Base-by-base conservation (phyloP, 2,797 vertebrate genomes). In the Tinamus major region DNA sequence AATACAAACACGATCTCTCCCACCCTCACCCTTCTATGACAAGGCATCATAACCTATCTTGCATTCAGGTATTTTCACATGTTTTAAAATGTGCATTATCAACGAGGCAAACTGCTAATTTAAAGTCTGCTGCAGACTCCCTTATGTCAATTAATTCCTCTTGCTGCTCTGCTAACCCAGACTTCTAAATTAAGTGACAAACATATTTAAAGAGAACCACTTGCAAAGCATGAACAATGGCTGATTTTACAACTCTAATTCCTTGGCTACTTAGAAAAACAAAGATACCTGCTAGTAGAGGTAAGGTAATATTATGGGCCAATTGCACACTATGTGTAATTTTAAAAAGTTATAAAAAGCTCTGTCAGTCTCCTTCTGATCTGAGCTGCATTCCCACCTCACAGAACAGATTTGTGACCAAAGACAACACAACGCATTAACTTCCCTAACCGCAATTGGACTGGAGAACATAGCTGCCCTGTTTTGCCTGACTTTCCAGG, bases 21-120 rank as follows among this genome's bases (percentile, higher is more conserved):
- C 86, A 93, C 39, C 13, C 79, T 12, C 64, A 48, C 44, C 93
- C 39, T 75, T 84, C 61, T 64, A 13, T 87, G 85, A 92, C 64
- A 93, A 92, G 87, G 15, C 41, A 33, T 88, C 91, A 80, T 1
- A 87, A 91, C 49, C 71, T 65, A 61, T 69, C 69, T 35, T 37
- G 76, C 72, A 89, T 12, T 31, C 79, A 94, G 87, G 77, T 95
- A 81, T 82, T 84, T 79, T 89, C 82, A 92, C 33, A 90, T 68
- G 48, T 79, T 88, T 95, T 41, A 62, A 93, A 85, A 83, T 41
- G 87, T 24, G 48, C 67, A 49, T 48, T 93, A 89, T 35, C 74
- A 79, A 92, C 84, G 76, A 85, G 42, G 92, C 72, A 87, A 89
- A 74, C 19, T n/a, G 90, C 80, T 92, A 63, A 90, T 94, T 92